These are phyloP conservation scores for Eupithecia insigniata DNA, from an alignment of 2,888 invertebrate species.

Conservation along the genomic window DNA sequence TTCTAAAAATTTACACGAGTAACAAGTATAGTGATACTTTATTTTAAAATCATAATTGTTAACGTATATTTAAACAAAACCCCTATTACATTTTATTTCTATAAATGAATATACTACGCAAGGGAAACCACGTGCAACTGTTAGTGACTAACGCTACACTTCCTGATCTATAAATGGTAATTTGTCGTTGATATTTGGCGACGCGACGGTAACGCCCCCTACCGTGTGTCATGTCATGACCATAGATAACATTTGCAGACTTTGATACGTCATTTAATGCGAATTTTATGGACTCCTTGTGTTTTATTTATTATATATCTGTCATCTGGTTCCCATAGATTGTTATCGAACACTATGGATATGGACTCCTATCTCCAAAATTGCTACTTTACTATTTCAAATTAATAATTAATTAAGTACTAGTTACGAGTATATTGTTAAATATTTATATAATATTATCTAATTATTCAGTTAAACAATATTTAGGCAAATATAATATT, in stretches of 20 bases:
- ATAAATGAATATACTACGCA: not conserved
- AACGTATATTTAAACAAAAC: too few relatives aligned
- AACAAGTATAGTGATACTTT: too few relatives aligned
- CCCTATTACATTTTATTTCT: too few relatives aligned
- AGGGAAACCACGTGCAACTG: not conserved
- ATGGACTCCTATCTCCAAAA: not conserved
- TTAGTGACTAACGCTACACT: constrained; percentile 15
- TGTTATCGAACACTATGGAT: not conserved
- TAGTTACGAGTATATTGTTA: too few relatives aligned
- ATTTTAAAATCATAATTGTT: too few relatives aligned
- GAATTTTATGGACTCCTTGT: not conserved
- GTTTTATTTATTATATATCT: not conserved
- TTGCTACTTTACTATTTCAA: too few relatives aligned
- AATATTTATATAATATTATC: too few relatives aligned
- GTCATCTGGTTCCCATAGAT: not conserved
- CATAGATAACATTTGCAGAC: constrained; percentile 8
- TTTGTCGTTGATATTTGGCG: constrained; percentile 30
- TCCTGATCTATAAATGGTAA: constrained; percentile 39
- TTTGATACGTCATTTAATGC: not conserved
- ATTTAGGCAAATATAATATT: too few relatives aligned
- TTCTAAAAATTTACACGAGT: too few relatives aligned
- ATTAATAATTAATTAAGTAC: too few relatives aligned
- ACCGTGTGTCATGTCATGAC: constrained; percentile 15
- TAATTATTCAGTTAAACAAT: too few relatives aligned
- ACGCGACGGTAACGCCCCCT: constrained; percentile 36